phyloP scores from a whole-genome alignment of 2,888 invertebrate species.

The Osmoderma eremita region DNA sequence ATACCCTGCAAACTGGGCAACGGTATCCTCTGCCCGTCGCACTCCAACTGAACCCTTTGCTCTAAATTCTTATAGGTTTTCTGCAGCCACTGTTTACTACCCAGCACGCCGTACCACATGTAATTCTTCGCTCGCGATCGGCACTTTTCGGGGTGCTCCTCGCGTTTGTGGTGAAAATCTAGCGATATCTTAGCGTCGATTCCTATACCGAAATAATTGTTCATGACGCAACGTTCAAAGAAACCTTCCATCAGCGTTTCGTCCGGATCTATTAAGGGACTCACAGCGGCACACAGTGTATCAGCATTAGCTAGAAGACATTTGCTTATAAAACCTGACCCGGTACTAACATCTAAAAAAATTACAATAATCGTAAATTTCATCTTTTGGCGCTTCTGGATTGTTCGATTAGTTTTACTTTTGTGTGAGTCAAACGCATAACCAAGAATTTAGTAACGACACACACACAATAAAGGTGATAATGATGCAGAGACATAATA shows the following conservation, averaged over 20 bases:
- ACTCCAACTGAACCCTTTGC: constrained; percentile 93
- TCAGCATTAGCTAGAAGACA: constrained; percentile 96
- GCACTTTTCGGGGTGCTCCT: constrained; percentile 97
- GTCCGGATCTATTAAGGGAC: constrained; percentile 93
- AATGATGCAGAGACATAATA: too few relatives aligned
- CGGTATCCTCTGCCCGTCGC: constrained; percentile 95
- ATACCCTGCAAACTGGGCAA: constrained; percentile 96
- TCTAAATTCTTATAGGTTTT: constrained; percentile 96
- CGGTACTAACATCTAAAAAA: constrained; percentile 72
- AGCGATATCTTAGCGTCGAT: constrained; percentile 97
- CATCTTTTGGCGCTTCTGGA: background rate
- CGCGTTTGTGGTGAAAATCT: constrained; percentile 96
- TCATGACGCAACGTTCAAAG: constrained; percentile 96
- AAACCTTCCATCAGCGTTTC: constrained; percentile 88
- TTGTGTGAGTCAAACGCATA: too few relatives aligned
- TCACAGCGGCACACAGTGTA: constrained; percentile 95
- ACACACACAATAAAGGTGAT: too few relatives aligned
- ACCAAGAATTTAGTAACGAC: too few relatives aligned
- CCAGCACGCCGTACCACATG: constrained; percentile 92
- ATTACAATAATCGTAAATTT: constrained; percentile 11
- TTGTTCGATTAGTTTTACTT: too few relatives aligned
- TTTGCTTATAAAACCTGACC: constrained; percentile 91
- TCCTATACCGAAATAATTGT: constrained; percentile 98
- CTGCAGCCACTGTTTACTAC: constrained; percentile 83
- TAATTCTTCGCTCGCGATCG: constrained; percentile 93